These are phyloP conservation scores for Chrysolina americana DNA, from an alignment of 2,888 invertebrate species.

Conservation along the genomic window DNA sequence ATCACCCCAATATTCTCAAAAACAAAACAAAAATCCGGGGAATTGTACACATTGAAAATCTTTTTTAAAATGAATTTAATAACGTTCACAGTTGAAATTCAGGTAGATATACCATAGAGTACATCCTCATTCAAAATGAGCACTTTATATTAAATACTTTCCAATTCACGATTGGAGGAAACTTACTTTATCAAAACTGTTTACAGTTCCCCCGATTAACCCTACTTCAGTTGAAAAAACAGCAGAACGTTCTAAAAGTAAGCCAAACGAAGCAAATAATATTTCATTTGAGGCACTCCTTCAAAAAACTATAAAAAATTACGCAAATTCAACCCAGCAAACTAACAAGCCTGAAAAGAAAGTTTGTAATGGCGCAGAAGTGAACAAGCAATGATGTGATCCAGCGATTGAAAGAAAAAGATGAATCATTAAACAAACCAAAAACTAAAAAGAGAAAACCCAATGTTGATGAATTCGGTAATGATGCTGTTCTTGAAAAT, in stretches of 20 bases:
- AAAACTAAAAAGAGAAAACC: constrained; percentile 11
- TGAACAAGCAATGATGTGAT: constrained; percentile 11
- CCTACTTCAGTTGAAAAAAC: background rate
- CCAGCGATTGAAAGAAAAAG: constrained; percentile 7
- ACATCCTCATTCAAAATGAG: background rate
- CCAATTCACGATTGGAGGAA: constrained; percentile 11
- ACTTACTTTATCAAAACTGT: constrained; percentile 14
- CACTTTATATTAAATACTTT: constrained; percentile 10
- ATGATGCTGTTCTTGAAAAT: constrained; percentile 5
- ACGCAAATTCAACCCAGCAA: constrained; percentile 8
- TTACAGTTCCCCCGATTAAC: too few species aligned
- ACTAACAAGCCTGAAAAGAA: constrained; percentile 8
- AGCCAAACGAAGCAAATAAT: constrained; percentile 11
- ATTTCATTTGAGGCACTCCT: constrained; percentile 11
- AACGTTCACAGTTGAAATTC: constrained; percentile 2
- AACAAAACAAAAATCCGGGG: constrained; percentile 3
- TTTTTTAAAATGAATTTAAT: background rate
- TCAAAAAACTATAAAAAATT: constrained; percentile 11
- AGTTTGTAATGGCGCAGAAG: constrained; percentile 11
- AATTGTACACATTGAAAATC: constrained; percentile 2
- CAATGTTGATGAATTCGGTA: constrained; percentile 8
- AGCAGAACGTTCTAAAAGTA: constrained; percentile 9
- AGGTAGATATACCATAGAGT: constrained; percentile 14
- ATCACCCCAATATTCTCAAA: constrained; percentile 26
- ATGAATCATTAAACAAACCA: constrained; percentile 11